These are phyloP conservation scores for Gasterosteus aculeatus DNA, from an alignment of 2,113 vertebrate genomes.

Conservation along the genomic window DNA sequence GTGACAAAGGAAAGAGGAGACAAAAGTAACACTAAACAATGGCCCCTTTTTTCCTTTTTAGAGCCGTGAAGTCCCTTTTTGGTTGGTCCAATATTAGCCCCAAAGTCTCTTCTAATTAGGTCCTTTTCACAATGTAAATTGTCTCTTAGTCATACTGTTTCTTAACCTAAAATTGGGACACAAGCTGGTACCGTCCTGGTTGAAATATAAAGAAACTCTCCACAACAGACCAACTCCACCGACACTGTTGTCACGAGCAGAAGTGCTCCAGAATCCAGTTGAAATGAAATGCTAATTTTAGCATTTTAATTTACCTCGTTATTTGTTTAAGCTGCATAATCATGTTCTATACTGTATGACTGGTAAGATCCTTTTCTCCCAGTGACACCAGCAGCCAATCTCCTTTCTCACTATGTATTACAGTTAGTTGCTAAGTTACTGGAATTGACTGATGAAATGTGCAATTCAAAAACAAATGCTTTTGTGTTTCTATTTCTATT, in stretches of 20 bases:
- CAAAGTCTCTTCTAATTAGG: background rate
- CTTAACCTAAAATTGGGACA: background rate
- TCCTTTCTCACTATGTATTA: constrained; percentile 25
- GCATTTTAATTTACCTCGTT: background rate
- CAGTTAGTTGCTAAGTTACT: constrained; percentile 65
- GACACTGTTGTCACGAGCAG: background rate
- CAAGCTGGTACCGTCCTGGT: background rate
- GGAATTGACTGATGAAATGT: constrained; percentile 38
- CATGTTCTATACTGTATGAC: background rate
- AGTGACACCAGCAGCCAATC: constrained; percentile 40
- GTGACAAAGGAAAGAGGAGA: constrained; percentile 29
- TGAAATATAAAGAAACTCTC: background rate
- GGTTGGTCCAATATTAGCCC: too few relatives aligned
- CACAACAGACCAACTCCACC: background rate
- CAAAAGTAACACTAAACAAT: constrained; percentile 7
- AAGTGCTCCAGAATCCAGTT: background rate
- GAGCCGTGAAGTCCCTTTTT: background rate
- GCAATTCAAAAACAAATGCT: constrained; percentile 39
- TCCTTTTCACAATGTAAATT: background rate
- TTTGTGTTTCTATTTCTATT: constrained; percentile 15
- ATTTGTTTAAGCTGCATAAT: constrained; percentile 15
- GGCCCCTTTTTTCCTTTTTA: constrained; percentile 1
- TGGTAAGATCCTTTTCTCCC: background rate
- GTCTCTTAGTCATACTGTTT: background rate
- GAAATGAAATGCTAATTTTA: background rate